These are phyloP conservation scores for Allophyes oxyacanthae DNA, from an alignment of 2,888 invertebrate genomes.

Conservation along the genomic window DNA sequence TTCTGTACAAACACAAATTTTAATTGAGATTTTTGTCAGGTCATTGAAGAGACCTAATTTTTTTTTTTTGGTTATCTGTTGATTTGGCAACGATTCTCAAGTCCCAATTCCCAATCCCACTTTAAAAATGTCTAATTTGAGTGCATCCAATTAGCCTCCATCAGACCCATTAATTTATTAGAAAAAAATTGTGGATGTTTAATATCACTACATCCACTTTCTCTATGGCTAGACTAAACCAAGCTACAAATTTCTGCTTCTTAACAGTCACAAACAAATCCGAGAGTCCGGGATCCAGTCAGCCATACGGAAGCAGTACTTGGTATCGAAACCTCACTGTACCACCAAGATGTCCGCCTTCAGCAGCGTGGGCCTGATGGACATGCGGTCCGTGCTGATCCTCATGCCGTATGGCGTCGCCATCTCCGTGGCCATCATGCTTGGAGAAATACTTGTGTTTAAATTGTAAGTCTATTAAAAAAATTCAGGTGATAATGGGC, in stretches of 20 bases:
- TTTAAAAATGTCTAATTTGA: no score
- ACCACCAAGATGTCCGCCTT: conserved; percentile 70
- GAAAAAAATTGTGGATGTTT: no score
- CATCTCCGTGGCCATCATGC: conserved; percentile 62
- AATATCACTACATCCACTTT: no score
- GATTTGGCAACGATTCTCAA: no score
- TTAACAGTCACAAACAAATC: conserved; percentile 83
- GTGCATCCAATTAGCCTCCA: no score
- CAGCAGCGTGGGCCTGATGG: conserved; percentile 83
- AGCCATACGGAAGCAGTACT: conserved; percentile 63
- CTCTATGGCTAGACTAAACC: not conserved
- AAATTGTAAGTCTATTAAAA: conserved; percentile 57
- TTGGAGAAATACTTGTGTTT: conserved; percentile 62
- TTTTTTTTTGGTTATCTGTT: no score
- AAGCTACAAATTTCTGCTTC: not conserved
- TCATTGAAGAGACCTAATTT: no score
- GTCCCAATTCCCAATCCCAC: no score
- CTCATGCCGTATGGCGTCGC: conserved; percentile 79
- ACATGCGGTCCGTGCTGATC: conserved; percentile 80
- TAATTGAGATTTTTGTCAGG: no score
- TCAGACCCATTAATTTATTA: no score
- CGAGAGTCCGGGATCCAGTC: conserved; percentile 88
- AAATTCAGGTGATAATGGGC: not conserved
- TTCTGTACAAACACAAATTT: no score
- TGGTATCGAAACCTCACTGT: conserved; percentile 71